Evolutionary conservation across 37 sponge, comb jelly and placozoan genomes (phyloP), one percentile per base, ranked within the genome.

Genomic region (Crambe crambe): DNA sequence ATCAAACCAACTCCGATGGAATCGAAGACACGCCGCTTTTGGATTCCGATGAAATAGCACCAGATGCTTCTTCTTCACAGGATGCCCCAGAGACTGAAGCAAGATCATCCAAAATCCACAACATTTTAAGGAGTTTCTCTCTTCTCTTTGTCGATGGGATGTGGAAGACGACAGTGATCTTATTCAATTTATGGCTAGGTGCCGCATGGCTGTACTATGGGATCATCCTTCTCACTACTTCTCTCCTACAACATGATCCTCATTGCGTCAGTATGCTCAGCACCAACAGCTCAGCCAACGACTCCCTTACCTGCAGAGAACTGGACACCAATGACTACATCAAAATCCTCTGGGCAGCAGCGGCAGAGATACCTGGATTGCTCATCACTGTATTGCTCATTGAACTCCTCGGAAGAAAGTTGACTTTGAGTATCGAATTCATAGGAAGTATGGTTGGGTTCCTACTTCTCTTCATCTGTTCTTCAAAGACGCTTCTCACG

Each of bases 291-390:
- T 26, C 41, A 3, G 29, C 41, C 21, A 58, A 56, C 30, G 35
- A 56, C 36, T 27, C 40, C 42, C 44, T 56, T 21, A 56, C 60
- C n/a, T 73, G 79, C 29, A 31, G 42, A 29, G 31, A 23, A 0
- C 68, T 92, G 47, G 72, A 37, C 20, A 44, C 35, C 2, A 41
- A 58, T 42, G 89, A 89, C 56, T 94, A 94, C 44, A 3, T 81
- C 23, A 72, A 83, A 20, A 84, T 94, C 54, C 51, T 94, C 0
- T 87, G 92, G 88, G 82, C 95, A 21, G 37, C 91, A 69, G 76
- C 63, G 34, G 95, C 95, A 42, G 95, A 94, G 51, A 27, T 86
- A 9, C 95, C 95, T n/a, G 91, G 91, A 29, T 27, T 95, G 0
- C 1, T 95, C 0, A 27, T 93, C 25, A 89, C 93, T 0, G 8